phyloP scores from a whole-genome alignment of 2,888 invertebrate genomes.

The Homarus gammarus region DNA sequence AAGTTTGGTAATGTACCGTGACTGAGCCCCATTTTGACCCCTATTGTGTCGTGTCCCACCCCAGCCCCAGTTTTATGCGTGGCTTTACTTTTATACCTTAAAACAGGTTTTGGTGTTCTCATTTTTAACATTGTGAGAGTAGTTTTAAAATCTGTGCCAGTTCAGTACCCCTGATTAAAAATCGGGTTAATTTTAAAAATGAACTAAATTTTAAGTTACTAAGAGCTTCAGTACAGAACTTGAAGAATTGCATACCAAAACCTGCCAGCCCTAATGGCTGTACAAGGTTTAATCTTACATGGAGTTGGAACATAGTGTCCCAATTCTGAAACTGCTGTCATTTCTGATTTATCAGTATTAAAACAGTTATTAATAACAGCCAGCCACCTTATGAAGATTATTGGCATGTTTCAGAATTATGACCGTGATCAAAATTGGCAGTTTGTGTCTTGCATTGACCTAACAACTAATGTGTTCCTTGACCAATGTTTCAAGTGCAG shows the following conservation, averaged over 20 bases:
- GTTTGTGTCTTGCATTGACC: constrained; percentile 44
- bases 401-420: constrained; percentile 55
- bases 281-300: constrained; percentile 38
- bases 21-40: constrained; percentile 58
- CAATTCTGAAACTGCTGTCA: constrained; percentile 53
- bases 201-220: neutral
- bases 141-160: constrained; percentile 23
- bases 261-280: constrained; percentile 44
- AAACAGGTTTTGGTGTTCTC: constrained; percentile 55
- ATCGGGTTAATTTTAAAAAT: constrained; percentile 16
- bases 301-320: constrained; percentile 28
- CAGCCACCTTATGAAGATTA: neutral
- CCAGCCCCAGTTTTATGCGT: constrained; percentile 59
- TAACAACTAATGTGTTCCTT: constrained; percentile 54
- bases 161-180: neutral
- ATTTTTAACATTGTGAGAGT: neutral
- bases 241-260: constrained; percentile 44
- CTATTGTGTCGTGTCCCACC: constrained; percentile 40
- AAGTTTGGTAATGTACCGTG: constrained; percentile 78
- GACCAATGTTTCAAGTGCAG: constrained; percentile 3
- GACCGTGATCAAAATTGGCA: constrained; percentile 31
- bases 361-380: neutral
- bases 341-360: neutral
- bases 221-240: constrained; percentile 1
- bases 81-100: constrained; percentile 43